phyloP scores from a whole-genome alignment of 2,888 invertebrate genomes.

The Teleiodes luculella region DNA sequence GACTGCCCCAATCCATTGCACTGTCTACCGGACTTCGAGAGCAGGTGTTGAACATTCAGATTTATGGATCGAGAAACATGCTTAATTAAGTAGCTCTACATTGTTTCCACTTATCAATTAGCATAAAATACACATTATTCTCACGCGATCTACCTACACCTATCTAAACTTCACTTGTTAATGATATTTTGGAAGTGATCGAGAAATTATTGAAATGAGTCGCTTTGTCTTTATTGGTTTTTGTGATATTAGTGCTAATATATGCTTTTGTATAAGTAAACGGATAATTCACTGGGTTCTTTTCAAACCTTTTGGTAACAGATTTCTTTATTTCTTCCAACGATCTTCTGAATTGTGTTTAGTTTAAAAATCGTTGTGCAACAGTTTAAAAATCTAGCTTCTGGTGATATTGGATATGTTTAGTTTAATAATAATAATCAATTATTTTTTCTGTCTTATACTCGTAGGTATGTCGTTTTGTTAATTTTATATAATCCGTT shows the following conservation, averaged over 20 bases:
- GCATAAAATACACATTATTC: conserved; percentile 48
- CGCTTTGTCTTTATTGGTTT: not conserved
- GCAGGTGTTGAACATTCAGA: conserved; percentile 58
- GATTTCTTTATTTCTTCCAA: too few species aligned
- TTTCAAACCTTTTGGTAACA: too few species aligned
- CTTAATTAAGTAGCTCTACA: conserved; percentile 66
- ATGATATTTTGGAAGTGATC: conserved; percentile 18
- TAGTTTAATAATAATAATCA: too few species aligned
- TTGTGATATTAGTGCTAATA: not conserved
- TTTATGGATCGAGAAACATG: conserved; percentile 71
- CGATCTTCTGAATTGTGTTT: conserved; percentile 26
- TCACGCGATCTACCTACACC: conserved; percentile 31
- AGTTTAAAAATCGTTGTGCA: too few species aligned
- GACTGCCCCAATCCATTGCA: conserved; percentile 11
- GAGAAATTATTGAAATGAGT: conserved; percentile 32
- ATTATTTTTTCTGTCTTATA: too few species aligned
- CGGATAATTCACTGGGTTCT: too few species aligned
- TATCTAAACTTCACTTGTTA: conserved; percentile 18
- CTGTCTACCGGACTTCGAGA: conserved; percentile 25
- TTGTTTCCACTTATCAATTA: conserved; percentile 49
- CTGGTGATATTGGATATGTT: conserved; percentile 67
- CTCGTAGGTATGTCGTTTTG: too few species aligned
- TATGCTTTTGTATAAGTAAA: not conserved
- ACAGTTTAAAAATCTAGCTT: conserved; percentile 62
- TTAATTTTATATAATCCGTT: too few species aligned